Conservation (phyloP, 2,113 vertebrate species). For the Beaufortia kweichowensis region DNA sequence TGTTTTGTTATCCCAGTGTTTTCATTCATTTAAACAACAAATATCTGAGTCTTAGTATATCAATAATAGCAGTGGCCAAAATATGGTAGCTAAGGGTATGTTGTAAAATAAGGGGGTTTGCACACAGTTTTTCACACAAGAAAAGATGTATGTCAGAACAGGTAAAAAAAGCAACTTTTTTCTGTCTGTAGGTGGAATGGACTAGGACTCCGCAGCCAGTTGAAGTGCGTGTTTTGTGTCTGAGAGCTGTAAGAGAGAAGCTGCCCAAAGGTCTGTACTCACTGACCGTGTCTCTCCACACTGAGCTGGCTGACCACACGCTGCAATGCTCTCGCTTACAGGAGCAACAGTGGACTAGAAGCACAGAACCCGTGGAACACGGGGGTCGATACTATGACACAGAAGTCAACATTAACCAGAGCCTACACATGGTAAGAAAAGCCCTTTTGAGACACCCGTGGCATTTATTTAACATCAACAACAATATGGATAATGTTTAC, state of each 20-base stretch:
- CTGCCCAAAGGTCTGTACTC: slow-evolving; percentile 80
- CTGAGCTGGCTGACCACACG: slow-evolving; percentile 70
- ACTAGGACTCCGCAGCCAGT: slow-evolving; percentile 65
- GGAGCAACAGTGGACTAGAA: slow-evolving; percentile 62
- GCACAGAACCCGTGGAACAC: slow-evolving; percentile 72
- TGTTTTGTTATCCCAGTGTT: no score
- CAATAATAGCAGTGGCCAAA: no score
- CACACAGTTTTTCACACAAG: not conserved
- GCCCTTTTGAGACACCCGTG: not conserved
- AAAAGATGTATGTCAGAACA: not conserved
- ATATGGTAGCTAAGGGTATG: no score
- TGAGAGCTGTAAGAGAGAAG: slow-evolving; percentile 87
- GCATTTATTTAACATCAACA: slow-evolving; percentile 15
- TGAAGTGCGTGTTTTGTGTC: slow-evolving; percentile 80
- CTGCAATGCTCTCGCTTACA: slow-evolving; percentile 64
- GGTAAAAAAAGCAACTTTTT: not conserved
- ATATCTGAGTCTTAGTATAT: no score
- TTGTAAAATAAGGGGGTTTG: no score
- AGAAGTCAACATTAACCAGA: slow-evolving; percentile 82
- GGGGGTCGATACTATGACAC: slow-evolving; percentile 78
- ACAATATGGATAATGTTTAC: not conserved
- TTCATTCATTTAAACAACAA: no score
- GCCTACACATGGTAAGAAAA: slow-evolving; percentile 78
- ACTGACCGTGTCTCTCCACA: slow-evolving; percentile 78
- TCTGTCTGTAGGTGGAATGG: slow-evolving; percentile 67